phyloP scores from a whole-genome alignment of 2,797 vertebrate genomes.

The Allochrocebus solatus region DNA sequence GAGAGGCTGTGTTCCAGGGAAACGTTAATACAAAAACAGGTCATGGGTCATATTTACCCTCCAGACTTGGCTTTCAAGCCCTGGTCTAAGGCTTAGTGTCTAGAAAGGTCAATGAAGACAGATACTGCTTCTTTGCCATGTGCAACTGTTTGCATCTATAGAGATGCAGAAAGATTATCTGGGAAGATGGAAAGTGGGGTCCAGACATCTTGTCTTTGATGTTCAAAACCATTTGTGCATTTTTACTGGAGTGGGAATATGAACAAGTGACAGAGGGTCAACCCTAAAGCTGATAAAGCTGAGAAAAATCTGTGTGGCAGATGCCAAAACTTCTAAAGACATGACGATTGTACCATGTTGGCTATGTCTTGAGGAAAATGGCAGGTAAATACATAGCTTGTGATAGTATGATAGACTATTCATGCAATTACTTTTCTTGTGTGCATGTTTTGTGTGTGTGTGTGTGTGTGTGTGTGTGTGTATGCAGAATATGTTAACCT shows the following conservation, averaged over 20 bases:
- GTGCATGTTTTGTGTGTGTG: accelerated
- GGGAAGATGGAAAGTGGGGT: too few species aligned
- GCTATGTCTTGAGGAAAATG: neutral
- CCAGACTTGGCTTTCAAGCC: neutral
- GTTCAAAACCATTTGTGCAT: neutral
- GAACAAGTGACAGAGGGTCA: neutral
- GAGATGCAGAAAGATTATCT: neutral
- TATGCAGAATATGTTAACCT: neutral
- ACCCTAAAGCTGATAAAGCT: neutral
- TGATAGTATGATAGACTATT: too few species aligned
- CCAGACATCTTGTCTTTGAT: neutral
- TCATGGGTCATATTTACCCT: neutral
- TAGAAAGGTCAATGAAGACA: neutral
- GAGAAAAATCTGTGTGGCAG: neutral
- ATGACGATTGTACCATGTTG: too few species aligned
- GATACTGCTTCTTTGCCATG: neutral
- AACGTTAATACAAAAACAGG: neutral
- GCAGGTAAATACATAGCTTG: too few species aligned
- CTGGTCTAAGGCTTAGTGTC: neutral
- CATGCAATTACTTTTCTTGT: neutral
- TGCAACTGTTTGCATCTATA: neutral
- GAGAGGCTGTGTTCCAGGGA: neutral
- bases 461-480: neutral
- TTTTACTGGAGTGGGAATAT: neutral
- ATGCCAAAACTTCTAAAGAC: neutral